Evolutionary conservation across 2,888 invertebrate genomes (phyloP).

Genomic region (Chaetogeoica ovagalla): DNA sequence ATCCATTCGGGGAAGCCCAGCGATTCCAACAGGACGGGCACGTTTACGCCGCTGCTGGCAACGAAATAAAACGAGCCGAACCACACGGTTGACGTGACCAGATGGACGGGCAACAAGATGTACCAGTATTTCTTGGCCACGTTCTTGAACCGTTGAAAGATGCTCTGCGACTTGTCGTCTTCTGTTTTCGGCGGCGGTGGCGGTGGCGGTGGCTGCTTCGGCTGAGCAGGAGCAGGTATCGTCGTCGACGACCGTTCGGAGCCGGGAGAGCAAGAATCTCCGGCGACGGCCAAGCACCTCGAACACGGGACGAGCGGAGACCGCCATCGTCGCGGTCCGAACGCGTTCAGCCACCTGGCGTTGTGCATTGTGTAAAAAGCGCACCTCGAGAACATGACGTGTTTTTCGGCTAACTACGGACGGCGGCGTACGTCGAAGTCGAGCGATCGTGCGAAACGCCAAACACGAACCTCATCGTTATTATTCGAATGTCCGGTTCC

Average conservation of each 20-base stretch:
- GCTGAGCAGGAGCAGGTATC: too few relatives aligned
- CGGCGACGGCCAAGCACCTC: too few relatives aligned
- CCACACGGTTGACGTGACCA: conserved; percentile 86
- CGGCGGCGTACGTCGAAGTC: neutral
- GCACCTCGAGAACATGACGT: neutral
- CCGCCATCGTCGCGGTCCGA: neutral
- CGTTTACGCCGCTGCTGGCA: conserved; percentile 89
- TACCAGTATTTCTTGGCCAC: conserved; percentile 98
- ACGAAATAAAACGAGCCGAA: conserved; percentile 83
- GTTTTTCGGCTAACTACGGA: neutral
- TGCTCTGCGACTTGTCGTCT: conserved; percentile 62
- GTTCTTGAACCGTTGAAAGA: conserved; percentile 82
- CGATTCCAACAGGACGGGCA: conserved; percentile 75
- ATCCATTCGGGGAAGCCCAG: conserved; percentile 78
- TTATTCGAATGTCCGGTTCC: neutral
- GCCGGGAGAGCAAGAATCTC: too few relatives aligned
- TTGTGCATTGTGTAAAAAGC: neutral
- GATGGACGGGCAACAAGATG: conserved; percentile 89
- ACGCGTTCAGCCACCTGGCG: too few relatives aligned
- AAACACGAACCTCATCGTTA: neutral
- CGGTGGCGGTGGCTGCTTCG: neutral
- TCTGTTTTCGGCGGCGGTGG: neutral
- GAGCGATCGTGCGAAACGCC: too few relatives aligned
- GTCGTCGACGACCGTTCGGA: too few relatives aligned
- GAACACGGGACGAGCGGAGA: neutral